Percentiles rank a stretch among this genome's conserved stretches.
These are phyloP conservation scores for Tipula confusa DNA, from an alignment of 2,888 invertebrate genomes.

Conservation along the genomic window DNA sequence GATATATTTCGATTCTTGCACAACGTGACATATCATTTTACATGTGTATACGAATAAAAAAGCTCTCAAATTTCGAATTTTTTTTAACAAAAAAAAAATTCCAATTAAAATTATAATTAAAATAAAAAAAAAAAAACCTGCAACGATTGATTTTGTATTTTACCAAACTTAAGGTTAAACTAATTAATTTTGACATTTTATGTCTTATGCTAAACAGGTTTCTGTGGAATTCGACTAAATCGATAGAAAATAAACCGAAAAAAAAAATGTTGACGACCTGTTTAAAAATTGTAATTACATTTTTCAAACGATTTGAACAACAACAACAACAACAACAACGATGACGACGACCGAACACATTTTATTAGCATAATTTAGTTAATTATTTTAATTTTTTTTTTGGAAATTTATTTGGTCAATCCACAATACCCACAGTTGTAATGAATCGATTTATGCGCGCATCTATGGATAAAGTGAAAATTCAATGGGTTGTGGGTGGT, in stretches of 20 bases:
- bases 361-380: background rate
- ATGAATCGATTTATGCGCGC: background rate
- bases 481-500: background rate
- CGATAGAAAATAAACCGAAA: too few relatives aligned
- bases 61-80: too few relatives aligned
- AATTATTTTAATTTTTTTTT: background rate
- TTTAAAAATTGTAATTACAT: background rate
- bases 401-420: background rate
- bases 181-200: conserved; percentile 21
- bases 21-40: background rate
- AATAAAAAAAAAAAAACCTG: background rate
- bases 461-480: background rate
- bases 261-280: background rate
- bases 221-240: background rate
- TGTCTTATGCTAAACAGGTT: background rate
- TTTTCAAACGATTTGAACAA: background rate
- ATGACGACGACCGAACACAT: background rate
- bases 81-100: background rate
- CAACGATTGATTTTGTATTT: background rate
- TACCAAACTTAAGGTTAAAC: background rate
- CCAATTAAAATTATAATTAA: background rate
- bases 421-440: background rate
- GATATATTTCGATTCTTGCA: background rate
- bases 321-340: too few relatives aligned
- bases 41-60: too few relatives aligned